A percentile compares a stretch with the other conserved stretches of the same genome.
Evolutionary conservation across 2,797 vertebrate genomes (phyloP).

Genomic region (Neosalanx taihuensis): DNA sequence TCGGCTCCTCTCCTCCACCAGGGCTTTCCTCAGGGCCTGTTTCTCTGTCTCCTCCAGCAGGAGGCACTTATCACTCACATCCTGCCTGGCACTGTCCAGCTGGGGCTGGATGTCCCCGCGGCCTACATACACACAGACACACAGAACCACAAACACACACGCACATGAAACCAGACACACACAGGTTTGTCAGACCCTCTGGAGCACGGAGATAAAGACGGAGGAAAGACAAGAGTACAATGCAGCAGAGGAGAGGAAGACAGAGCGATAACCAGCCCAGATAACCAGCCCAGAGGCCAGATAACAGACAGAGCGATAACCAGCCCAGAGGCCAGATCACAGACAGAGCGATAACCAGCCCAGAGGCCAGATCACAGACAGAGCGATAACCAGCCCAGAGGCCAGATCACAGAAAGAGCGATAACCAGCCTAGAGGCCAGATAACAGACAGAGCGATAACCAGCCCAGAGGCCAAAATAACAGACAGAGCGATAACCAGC

Average conservation of each 20-base stretch:
- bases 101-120: constrained; percentile 95
- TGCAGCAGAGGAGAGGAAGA: background rate
- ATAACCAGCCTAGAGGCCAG: no score
- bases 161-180: constrained; percentile 14
- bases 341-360: background rate
- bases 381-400: background rate
- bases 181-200: constrained; percentile 2
- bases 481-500: no score
- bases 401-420: background rate
- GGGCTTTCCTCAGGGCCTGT: constrained; percentile 88
- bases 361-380: background rate
- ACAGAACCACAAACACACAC: constrained; percentile 7
- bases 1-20: constrained; percentile 89
- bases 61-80: constrained; percentile 91
- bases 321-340: background rate
- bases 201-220: background rate
- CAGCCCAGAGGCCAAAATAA: no score
- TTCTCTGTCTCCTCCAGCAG: constrained; percentile 93
- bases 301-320: background rate
- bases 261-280: background rate
- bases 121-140: constrained; percentile 67
- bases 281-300: background rate
- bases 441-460: no score
- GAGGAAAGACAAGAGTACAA: background rate
- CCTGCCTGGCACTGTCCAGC: constrained; percentile 91